Conservation (phyloP, 2,113 vertebrate species). For the Tautogolabrus adspersus region DNA sequence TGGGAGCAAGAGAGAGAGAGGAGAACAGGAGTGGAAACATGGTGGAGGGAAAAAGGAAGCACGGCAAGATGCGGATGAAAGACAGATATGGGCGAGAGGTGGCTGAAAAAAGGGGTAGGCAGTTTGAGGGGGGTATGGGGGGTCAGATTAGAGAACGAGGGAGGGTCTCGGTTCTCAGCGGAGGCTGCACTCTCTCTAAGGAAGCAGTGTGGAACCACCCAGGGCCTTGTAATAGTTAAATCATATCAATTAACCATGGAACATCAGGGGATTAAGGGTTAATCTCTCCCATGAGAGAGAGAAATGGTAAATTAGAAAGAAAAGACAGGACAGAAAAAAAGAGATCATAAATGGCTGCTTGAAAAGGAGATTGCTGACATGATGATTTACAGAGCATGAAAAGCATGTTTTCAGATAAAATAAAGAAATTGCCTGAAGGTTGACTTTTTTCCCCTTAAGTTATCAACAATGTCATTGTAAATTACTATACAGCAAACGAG, state of each 20-base stretch:
- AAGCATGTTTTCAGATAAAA: slow-evolving; percentile 42
- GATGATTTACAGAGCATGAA: slow-evolving; percentile 55
- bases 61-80: slow-evolving; percentile 44
- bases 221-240: slow-evolving; percentile 83
- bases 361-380: slow-evolving; percentile 22
- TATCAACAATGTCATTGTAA: slow-evolving; percentile 31
- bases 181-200: slow-evolving; percentile 66
- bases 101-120: slow-evolving; percentile 9
- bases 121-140: slow-evolving; percentile 7
- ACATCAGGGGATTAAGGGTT: slow-evolving; percentile 86
- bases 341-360: slow-evolving; percentile 38
- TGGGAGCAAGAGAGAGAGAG: slow-evolving; percentile 46
- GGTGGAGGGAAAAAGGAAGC: slow-evolving; percentile 27
- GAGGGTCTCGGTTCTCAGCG: slow-evolving; percentile 45
- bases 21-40: slow-evolving; percentile 27
- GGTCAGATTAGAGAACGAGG: slow-evolving; percentile 15
- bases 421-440: slow-evolving; percentile 49
- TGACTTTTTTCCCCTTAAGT: slow-evolving; percentile 31
- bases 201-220: slow-evolving; percentile 81
- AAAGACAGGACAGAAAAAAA: slow-evolving; percentile 43
- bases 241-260: slow-evolving; percentile 91
- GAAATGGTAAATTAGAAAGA: slow-evolving; percentile 68
- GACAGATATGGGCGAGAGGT: slow-evolving; percentile 36
- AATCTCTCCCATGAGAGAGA: slow-evolving; percentile 82
- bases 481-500: slow-evolving; percentile 48